phyloP scores from a whole-genome alignment of 2,888 invertebrate genomes.

The Carterocephalus palaemon region DNA sequence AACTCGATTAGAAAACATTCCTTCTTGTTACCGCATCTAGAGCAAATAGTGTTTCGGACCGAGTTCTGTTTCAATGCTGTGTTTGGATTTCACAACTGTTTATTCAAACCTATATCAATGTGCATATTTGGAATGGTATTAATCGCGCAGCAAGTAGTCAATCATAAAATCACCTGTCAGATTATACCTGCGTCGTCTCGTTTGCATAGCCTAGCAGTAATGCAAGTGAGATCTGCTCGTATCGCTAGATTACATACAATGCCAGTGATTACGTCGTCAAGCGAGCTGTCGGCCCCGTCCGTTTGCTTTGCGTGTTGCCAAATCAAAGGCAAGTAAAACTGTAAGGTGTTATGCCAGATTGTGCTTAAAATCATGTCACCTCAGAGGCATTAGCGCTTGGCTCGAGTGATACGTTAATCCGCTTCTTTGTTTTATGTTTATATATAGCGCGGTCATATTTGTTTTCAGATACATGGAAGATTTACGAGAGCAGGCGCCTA shows the following conservation, averaged over 20 bases:
- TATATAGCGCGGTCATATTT: conserved; percentile 77
- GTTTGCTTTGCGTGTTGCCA: conserved; percentile 59
- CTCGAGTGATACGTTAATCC: conserved; percentile 74
- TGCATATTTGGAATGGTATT: conserved; percentile 58
- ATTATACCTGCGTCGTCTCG: conserved; percentile 59
- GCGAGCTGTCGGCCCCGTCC: conserved; percentile 57
- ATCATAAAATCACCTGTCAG: conserved; percentile 67
- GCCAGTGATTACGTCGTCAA: conserved; percentile 72
- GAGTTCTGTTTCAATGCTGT: conserved; percentile 45
- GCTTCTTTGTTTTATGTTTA: conserved; percentile 76
- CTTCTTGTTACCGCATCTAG: conserved; percentile 32
- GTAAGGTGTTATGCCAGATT: conserved; percentile 59
- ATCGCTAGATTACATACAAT: conserved; percentile 74
- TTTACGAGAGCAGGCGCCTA: conserved; percentile 73
- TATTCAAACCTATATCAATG: conserved; percentile 51
- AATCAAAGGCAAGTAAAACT: conserved; percentile 68
- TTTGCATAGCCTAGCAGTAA: conserved; percentile 70
- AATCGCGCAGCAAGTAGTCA: conserved; percentile 62
- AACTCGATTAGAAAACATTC: conserved; percentile 51
- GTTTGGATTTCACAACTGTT: conserved; percentile 61
- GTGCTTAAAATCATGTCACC: conserved; percentile 70
- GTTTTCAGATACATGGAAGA: conserved; percentile 70
- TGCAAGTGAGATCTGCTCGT: conserved; percentile 70
- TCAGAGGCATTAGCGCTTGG: conserved; percentile 56
- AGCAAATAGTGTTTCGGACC: conserved; percentile 49